These are phyloP conservation scores for Etheostoma perlongum DNA, from an alignment of 2,797 vertebrate genomes.

Conservation along the genomic window DNA sequence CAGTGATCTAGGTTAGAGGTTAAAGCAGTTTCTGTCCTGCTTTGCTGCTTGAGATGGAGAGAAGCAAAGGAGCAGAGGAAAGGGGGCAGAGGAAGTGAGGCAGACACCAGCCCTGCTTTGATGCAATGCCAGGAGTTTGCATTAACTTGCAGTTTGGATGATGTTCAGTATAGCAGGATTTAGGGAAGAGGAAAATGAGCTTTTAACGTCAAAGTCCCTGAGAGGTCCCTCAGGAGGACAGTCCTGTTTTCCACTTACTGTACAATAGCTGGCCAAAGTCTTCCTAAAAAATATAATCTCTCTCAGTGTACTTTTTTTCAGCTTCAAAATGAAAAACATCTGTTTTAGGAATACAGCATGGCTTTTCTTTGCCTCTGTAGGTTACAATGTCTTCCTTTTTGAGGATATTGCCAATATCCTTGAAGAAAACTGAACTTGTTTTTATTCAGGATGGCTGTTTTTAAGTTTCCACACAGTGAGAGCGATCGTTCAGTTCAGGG, in stretches of 20 bases:
- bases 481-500: conserved; percentile 36
- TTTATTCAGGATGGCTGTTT: conserved; percentile 32
- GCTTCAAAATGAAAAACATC: conserved; percentile 53
- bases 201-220: conserved; percentile 68
- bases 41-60: conserved; percentile 16
- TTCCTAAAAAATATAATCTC: conserved; percentile 44
- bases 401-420: conserved; percentile 37
- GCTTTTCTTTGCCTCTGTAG: conserved; percentile 19
- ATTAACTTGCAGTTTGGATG: conserved; percentile 69
- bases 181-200: conserved; percentile 59
- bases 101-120: conserved; percentile 75
- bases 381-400: conserved; percentile 12
- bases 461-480: conserved; percentile 27
- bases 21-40: conserved; percentile 18
- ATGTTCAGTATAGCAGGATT: conserved; percentile 61
- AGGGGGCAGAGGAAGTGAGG: conserved; percentile 73
- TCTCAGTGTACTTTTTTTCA: conserved; percentile 8
- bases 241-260: conserved; percentile 62
- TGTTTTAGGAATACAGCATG: conserved; percentile 41
- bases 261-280: conserved; percentile 41
- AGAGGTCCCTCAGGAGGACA: conserved; percentile 56
- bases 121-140: conserved; percentile 76
- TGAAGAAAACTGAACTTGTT: conserved; percentile 18
- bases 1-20: conserved; percentile 46
- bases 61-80: conserved; percentile 50